Percentiles rank a stretch among this genome's conserved stretches.
Conservation (phyloP, 2,888 invertebrate genomes). For the Melanostoma scalare region DNA sequence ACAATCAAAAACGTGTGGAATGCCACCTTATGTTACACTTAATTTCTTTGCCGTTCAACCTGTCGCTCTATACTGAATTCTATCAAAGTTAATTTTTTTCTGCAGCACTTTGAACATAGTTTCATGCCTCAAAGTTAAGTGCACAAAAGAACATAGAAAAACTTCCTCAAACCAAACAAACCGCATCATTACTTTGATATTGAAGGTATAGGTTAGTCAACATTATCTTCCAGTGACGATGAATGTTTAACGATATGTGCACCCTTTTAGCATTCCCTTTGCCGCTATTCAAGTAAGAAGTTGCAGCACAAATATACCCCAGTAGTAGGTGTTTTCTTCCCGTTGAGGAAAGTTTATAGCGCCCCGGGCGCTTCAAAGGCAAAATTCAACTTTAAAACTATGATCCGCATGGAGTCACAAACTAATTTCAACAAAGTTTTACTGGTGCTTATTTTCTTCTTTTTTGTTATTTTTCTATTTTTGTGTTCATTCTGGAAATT, state of each 20-base stretch:
- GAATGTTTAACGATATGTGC: constrained; percentile 26
- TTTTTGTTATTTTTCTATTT: neutral
- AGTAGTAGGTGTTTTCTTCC: constrained; percentile 11
- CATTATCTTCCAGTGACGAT: constrained; percentile 7
- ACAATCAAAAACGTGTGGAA: too few relatives aligned
- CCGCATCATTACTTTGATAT: constrained; percentile 14
- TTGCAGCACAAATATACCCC: neutral
- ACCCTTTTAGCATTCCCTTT: neutral
- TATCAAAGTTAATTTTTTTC: too few relatives aligned
- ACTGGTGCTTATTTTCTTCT: neutral
- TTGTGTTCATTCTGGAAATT: constrained; percentile 8
- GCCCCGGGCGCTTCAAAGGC: constrained; percentile 14
- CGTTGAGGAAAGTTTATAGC: constrained; percentile 7
- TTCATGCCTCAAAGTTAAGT: too few relatives aligned
- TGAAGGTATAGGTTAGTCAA: constrained; percentile 1
- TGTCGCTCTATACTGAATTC: too few relatives aligned
- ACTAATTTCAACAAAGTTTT: constrained; percentile 54
- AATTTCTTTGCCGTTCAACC: too few relatives aligned
- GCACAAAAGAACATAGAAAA: neutral
- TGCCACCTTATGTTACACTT: too few relatives aligned
- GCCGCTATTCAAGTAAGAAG: neutral
- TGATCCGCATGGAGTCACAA: constrained; percentile 46
- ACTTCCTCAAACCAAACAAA: neutral
- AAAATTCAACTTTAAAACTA: constrained; percentile 51
- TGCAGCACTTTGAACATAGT: too few relatives aligned